Base-by-base conservation (phyloP, 2,888 invertebrate species). In the Tachina fera region DNA sequence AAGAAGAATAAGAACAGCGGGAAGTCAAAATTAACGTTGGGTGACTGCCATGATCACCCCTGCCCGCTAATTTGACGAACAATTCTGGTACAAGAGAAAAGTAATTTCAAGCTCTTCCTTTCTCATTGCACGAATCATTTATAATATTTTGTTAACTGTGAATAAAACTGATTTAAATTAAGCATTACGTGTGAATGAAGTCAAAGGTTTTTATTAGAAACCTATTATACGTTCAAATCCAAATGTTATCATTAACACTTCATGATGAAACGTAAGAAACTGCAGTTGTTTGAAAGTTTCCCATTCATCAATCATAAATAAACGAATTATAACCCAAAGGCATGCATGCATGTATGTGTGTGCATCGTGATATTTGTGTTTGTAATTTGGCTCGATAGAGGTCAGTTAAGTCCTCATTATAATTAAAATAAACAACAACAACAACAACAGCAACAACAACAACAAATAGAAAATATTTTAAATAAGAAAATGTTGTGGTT, bases 181-280 rank as follows among this genome's bases (percentile, higher is more conserved):
- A 68, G 13, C 39, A 53, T 51, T 75, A 63, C 10, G 1, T 56
- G 16, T 9, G 47, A 56, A 78, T 70, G 61, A 78, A 70, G 53
- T 47, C 16, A 53, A 53, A 61, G 13, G 8, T 53, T 16, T 31
- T 53, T 14, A 53, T 61, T 43, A 45, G 53, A 31, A 53, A 22
- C 58, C 14, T 31, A 70, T 78, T 61, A 61, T 45, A 16, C 53
- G 16, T 47, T 14, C 14, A 16, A 53, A 71, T 78, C 61, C 61
- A 78, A 70, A 53, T 61, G 45, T 53, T 71, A 45, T 43, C 22
- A 74, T 80, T 80, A 80, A 67, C 74, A 74, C 58, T 68, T 80
- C 13, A 16, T 9, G 45, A 9, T 45, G 22, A 41, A 51, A n/a
- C 13, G 10, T n/a, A 72, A 63, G 3, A 60, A 71, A 31, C 53